Evolutionary conservation across 2,888 invertebrate genomes (phyloP).

Genomic region (Chouioia cunea): DNA sequence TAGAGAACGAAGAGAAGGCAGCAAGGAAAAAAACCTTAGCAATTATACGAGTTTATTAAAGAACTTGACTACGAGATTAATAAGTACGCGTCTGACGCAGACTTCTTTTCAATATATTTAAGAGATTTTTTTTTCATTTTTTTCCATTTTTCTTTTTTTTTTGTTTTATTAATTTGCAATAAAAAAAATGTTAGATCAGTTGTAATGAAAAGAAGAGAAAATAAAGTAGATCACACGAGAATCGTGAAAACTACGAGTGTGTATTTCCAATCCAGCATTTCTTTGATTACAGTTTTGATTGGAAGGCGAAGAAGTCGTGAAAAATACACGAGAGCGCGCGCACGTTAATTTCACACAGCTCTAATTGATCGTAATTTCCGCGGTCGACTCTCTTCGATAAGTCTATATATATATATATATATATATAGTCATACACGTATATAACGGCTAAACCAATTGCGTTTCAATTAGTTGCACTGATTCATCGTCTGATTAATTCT

Average conservation of each 20-base stretch:
- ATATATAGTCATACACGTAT: background rate
- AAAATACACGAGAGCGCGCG: constrained; percentile 15
- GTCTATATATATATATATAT: background rate
- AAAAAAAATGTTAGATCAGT: too few relatives aligned
- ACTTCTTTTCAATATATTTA: constrained; percentile 17
- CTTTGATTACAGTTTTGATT: constrained; percentile 6
- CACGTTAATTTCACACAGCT: constrained; percentile 2
- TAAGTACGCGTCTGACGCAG: constrained; percentile 22
- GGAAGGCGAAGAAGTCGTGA: constrained; percentile 6
- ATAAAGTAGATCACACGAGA: too few relatives aligned
- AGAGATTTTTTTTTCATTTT: background rate
- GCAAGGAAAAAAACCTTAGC: background rate
- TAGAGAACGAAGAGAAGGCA: background rate
- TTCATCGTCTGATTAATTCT: constrained; percentile 1
- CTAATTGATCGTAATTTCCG: constrained; percentile 37
- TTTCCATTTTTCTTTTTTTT: too few relatives aligned
- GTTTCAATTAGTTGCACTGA: constrained; percentile 4
- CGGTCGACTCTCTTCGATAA: constrained; percentile 2
- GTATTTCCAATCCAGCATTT: background rate
- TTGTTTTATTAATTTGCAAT: too few relatives aligned
- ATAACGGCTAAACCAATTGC: constrained; percentile 5
- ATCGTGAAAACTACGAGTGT: too few relatives aligned
- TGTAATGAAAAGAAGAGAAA: too few relatives aligned
- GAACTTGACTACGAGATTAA: constrained; percentile 11
- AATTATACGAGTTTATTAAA: constrained; percentile 33